Evolutionary conservation across 2,888 invertebrate species (phyloP).

Genomic region (Chrysolina americana): DNA sequence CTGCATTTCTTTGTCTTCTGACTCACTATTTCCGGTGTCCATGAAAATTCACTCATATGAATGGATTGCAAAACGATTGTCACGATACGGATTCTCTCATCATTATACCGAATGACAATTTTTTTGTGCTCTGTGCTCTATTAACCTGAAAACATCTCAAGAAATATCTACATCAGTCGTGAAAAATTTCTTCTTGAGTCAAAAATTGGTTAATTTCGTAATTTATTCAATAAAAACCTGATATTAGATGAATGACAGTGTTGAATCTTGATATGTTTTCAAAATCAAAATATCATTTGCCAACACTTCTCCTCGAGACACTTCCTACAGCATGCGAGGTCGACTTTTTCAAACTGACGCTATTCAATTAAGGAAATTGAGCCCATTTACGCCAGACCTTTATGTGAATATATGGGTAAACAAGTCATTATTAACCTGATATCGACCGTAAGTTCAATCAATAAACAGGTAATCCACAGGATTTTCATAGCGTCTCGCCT

Average conservation of each 20-base stretch:
- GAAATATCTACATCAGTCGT: background rate
- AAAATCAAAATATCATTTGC: no score
- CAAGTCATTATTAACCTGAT: slow-evolving; percentile 15
- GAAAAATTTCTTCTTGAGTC: background rate
- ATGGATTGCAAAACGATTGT: slow-evolving; percentile 11
- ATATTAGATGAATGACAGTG: no score
- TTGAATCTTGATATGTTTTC: no score
- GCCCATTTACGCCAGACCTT: background rate
- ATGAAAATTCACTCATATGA: background rate
- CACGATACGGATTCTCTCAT: slow-evolving; percentile 1
- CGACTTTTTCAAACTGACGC: background rate
- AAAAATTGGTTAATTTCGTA: no score
- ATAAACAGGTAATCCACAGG: slow-evolving; percentile 9
- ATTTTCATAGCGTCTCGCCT: background rate
- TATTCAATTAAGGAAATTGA: background rate
- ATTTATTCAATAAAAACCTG: no score
- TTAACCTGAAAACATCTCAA: background rate
- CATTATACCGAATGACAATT: background rate
- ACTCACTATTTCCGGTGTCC: slow-evolving; percentile 8
- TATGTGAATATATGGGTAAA: background rate
- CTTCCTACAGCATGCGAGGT: background rate
- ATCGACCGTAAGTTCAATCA: slow-evolving; percentile 7
- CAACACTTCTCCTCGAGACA: no score
- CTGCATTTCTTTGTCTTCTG: background rate
- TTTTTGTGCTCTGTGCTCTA: background rate